phyloP scores from a whole-genome alignment of 2,113 vertebrate species.

The Cephalopholis sonnerati region DNA sequence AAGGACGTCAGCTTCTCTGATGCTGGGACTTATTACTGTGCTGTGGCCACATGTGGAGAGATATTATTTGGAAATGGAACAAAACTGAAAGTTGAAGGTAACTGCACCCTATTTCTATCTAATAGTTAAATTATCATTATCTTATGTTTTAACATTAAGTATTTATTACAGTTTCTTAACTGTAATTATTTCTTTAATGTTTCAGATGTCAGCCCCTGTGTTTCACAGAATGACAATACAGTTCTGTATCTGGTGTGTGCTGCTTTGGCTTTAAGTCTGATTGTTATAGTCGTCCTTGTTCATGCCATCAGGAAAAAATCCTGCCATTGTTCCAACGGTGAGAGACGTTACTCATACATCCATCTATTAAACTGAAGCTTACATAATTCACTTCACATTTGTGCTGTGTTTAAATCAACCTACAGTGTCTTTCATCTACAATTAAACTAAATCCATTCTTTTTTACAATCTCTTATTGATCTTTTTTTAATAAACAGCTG shows the following conservation, averaged over 20 bases:
- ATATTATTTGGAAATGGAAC: too few relatives aligned
- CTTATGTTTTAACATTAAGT: too few relatives aligned
- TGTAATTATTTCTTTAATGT: neutral
- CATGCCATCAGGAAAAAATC: conserved; percentile 27
- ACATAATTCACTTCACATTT: too few relatives aligned
- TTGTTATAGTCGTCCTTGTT: conserved; percentile 22
- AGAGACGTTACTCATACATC: neutral
- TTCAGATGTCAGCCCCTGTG: neutral
- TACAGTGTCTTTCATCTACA: rapidly evolving
- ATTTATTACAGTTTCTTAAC: too few relatives aligned
- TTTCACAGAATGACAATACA: neutral
- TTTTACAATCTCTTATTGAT: neutral
- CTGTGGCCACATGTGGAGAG: too few relatives aligned
- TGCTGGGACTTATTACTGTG: too few relatives aligned
- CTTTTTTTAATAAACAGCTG: neutral
- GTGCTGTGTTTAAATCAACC: rapidly evolving
- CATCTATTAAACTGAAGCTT: neutral
- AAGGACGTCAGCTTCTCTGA: neutral
- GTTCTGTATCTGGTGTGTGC: neutral
- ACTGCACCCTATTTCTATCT: too few relatives aligned
- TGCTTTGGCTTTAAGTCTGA: conserved; percentile 22
- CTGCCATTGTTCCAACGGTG: conserved; percentile 18
- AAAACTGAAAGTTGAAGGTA: too few relatives aligned
- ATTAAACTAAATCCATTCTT: neutral
- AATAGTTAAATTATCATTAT: neutral